These are phyloP conservation scores for Gallinago paraguaiae DNA, from an alignment of 2,113 vertebrate genomes.

Conservation along the genomic window DNA sequence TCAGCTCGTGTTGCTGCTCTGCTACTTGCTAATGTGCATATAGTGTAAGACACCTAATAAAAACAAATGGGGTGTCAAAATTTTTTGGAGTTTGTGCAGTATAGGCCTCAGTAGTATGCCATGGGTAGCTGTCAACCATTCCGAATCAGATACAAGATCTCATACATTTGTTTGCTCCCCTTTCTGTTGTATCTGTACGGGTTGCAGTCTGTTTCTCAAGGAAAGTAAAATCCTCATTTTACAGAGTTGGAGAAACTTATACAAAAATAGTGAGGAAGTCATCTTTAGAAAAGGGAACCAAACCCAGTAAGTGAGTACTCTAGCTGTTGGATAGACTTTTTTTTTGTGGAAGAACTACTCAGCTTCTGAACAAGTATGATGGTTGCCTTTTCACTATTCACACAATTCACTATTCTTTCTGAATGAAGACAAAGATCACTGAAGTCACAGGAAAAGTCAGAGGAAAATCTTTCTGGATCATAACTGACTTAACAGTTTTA, in stretches of 20 bases:
- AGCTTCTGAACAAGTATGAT: fast-evolving
- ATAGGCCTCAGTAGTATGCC: background rate
- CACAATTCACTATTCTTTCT: background rate
- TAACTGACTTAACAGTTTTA: background rate
- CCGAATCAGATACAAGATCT: background rate
- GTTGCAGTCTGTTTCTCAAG: background rate
- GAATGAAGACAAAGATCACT: background rate
- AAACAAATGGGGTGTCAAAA: background rate
- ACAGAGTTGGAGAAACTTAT: background rate
- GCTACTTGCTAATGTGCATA: background rate
- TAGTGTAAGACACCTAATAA: background rate
- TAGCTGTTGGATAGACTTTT: background rate
- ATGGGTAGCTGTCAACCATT: fast-evolving
- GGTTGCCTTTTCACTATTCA: background rate
- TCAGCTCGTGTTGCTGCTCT: background rate
- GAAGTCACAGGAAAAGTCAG: background rate
- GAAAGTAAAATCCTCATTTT: background rate
- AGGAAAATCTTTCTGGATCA: background rate
- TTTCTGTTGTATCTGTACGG: background rate
- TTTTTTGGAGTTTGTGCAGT: background rate
- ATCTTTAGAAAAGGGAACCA: background rate
- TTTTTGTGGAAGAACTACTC: background rate
- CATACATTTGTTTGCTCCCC: background rate
- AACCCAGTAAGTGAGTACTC: background rate
- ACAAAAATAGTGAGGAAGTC: background rate